Base-by-base conservation (phyloP, 2,113 vertebrate species). In the Paramormyrops kingsleyae region DNA sequence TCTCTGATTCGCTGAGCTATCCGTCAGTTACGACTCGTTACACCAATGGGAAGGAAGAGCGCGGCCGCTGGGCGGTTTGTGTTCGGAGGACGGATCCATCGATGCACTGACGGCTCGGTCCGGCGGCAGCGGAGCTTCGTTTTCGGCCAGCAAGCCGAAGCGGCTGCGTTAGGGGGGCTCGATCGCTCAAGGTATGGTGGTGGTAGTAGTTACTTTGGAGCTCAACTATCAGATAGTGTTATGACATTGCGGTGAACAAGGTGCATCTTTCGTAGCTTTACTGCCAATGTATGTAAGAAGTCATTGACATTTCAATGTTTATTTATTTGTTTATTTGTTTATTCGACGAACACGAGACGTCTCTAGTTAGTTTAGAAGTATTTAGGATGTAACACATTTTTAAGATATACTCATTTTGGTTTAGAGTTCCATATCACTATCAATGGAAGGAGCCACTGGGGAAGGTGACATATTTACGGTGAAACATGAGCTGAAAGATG, bases 381-480 rank as follows among this genome's bases (percentile, higher is more conserved):
- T 56, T 56, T 21, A 21, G 74, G 15, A 80, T 80, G 35, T 19
- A 39, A 80, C 74, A 80, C 35, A 80, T 80, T 80, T 42, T 42
- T 31, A 80, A 17, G 35, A 80, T 39, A 7, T 80, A 80, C 42
- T 42, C 15, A 19, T 42, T 80, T 19, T 42, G 74, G 74, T 80
- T 80, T 80, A 80, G 35, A 80, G 35, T 19, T 12, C 42, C 83
- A 47, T 56, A 56, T 84, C 83, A 15, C 46, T 44, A 24, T 84
- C 83, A 24, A 86, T 86, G 83, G 83, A 47, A 47, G 83, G 83
- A 86, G 27, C 83, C 83, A 13, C 47, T 47, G 83, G 47, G 44
- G 83, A 86, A 86, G 83, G 24, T 50, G 83, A 86, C 83, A n/a
- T 86, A 50, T 86, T 86, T 86, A 86, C 83, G 83, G 83, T 86